These are phyloP conservation scores for Sitobion miscanthi DNA, from an alignment of 1,140 invertebrate genomes.

Conservation along the genomic window DNA sequence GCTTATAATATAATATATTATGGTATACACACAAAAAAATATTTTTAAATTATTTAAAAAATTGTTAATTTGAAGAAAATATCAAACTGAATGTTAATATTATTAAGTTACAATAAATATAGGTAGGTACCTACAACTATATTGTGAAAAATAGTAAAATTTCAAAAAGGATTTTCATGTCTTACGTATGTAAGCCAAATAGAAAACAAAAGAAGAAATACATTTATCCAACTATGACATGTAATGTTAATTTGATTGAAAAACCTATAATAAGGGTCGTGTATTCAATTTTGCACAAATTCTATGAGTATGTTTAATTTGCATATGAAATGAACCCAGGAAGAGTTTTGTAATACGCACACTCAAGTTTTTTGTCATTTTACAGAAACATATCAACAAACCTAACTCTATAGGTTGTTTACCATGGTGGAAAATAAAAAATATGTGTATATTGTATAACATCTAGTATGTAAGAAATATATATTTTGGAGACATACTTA, in stretches of 20 bases:
- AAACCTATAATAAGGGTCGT: not conserved
- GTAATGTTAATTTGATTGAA: conserved; percentile 3
- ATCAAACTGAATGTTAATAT: too few relatives aligned
- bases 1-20: too few relatives aligned
- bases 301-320: not conserved
- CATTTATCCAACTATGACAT: not conserved
- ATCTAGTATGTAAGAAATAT: not conserved
- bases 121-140: too few relatives aligned
- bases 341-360: not conserved
- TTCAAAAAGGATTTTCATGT: not conserved
- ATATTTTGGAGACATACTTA: not conserved
- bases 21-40: too few relatives aligned
- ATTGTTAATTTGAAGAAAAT: too few relatives aligned
- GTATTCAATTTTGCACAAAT: not conserved
- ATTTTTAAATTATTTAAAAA: too few relatives aligned
- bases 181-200: not conserved
- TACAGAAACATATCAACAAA: not conserved
- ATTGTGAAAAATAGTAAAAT: not conserved
- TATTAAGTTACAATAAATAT: too few relatives aligned
- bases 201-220: not conserved
- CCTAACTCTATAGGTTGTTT: not conserved
- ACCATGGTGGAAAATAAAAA: not conserved
- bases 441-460: not conserved
- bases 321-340: not conserved
- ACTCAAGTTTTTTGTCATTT: not conserved